Percentiles rank a stretch among this genome's conserved stretches.
These are phyloP conservation scores for Ophion ellenae DNA, from an alignment of 2,888 invertebrate genomes.

Conservation along the genomic window DNA sequence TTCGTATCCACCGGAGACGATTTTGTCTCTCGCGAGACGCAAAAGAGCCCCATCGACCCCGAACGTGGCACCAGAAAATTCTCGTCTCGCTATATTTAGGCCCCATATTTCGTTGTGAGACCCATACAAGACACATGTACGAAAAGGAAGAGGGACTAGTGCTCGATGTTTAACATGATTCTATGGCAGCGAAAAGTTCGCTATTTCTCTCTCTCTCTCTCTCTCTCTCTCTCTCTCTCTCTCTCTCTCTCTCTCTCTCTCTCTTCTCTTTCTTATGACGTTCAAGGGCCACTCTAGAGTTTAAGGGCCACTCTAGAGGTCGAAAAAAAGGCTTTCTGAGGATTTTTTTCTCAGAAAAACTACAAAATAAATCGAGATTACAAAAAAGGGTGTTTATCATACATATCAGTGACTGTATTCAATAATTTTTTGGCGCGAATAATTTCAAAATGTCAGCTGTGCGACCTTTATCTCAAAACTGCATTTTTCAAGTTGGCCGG, in stretches of 20 bases:
- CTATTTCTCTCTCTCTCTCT: conserved; percentile 14
- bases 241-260: conserved; percentile 3
- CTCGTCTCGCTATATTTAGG: conserved; percentile 78
- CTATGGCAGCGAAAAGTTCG: conserved; percentile 25
- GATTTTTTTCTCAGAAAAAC: too few species aligned
- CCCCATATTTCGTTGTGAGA: conserved; percentile 73
- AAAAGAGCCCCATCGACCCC: conserved; percentile 60
- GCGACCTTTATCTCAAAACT: too few species aligned
- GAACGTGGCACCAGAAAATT: conserved; percentile 73
- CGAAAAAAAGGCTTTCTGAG: too few species aligned
- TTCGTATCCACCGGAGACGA: conserved; percentile 58
- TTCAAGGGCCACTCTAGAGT: too few species aligned
- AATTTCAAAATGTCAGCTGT: too few species aligned
- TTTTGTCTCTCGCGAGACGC: conserved; percentile 61
- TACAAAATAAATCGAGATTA: too few species aligned
- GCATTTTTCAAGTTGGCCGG: too few species aligned
- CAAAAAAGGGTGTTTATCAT: too few species aligned
- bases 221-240: conserved; percentile 7
- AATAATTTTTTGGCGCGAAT: too few species aligned
- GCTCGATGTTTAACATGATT: conserved; percentile 22
- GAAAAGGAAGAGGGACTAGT: conserved; percentile 21
- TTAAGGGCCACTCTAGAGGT: too few species aligned
- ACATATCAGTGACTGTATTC: too few species aligned
- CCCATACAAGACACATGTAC: conserved; percentile 11
- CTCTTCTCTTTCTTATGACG: not conserved